A percentile compares a stretch with the other conserved stretches of the same genome.
These are phyloP conservation scores for Poeciliopsis occidentalis DNA, from an alignment of 2,113 vertebrate species.

Conservation along the genomic window DNA sequence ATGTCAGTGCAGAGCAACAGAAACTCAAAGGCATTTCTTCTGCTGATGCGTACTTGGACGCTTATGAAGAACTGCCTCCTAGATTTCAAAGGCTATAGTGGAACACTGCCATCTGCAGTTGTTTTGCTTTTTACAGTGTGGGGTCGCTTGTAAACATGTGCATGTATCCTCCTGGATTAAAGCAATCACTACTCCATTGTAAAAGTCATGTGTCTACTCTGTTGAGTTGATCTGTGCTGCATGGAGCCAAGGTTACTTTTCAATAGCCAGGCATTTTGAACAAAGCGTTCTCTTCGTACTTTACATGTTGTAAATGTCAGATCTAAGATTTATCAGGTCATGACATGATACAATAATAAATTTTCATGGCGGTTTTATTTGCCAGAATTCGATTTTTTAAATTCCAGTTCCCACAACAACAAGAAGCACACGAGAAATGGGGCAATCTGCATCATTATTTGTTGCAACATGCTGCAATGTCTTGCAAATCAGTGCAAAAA, in stretches of 20 bases:
- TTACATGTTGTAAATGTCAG: conserved; percentile 13
- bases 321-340: conserved; percentile 4
- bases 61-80: conserved; percentile 31
- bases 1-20: conserved; percentile 14
- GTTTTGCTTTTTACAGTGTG: conserved; percentile 37
- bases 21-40: conserved; percentile 17
- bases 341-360: not conserved
- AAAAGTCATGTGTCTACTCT: not conserved
- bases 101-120: conserved; percentile 79
- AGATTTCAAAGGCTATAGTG: conserved; percentile 56
- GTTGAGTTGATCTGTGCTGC: conserved; percentile 3
- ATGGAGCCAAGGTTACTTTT: not conserved
- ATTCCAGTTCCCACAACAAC: not conserved
- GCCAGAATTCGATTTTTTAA: not conserved
- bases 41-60: conserved; percentile 16
- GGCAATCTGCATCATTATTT: not conserved
- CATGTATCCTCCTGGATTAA: not conserved
- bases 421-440: not conserved
- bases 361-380: not conserved
- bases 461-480: too few relatives aligned
- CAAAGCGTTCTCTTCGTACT: conserved; percentile 11
- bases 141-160: conserved; percentile 5
- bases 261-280: conserved; percentile 12
- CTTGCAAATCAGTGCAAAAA: not conserved
- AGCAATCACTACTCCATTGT: not conserved